Evolutionary conservation across 2,888 invertebrate genomes (phyloP).

Genomic region (Dendrolimus pini): DNA sequence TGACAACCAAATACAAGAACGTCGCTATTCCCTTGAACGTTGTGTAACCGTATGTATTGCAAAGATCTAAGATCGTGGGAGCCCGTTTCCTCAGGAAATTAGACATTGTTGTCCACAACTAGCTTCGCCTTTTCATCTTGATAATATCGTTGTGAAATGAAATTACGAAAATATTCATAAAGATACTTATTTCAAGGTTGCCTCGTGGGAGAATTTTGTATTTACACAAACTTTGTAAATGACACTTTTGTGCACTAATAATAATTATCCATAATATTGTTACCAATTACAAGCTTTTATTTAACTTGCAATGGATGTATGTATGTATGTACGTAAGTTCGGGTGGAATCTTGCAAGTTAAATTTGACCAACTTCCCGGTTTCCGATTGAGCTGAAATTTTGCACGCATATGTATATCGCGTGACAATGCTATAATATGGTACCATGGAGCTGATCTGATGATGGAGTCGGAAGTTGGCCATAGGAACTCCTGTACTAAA

Average conservation of each 20-base stretch:
- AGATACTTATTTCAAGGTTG: neutral
- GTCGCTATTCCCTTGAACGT: neutral
- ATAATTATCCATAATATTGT: too few relatives aligned
- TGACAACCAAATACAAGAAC: neutral
- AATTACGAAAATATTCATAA: neutral
- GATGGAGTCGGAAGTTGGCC: too few relatives aligned
- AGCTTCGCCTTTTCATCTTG: neutral
- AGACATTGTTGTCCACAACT: neutral
- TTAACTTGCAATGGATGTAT: too few relatives aligned
- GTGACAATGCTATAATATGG: too few relatives aligned
- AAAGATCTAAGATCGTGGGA: neutral
- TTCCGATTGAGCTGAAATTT: too few relatives aligned
- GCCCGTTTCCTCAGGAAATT: neutral
- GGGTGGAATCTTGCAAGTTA: too few relatives aligned
- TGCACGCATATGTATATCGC: too few relatives aligned
- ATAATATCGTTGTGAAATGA: neutral
- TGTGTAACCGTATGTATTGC: constrained; percentile 1
- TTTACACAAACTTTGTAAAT: neutral
- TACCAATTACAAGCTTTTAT: too few relatives aligned
- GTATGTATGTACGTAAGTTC: too few relatives aligned
- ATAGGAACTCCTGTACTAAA: too few relatives aligned
- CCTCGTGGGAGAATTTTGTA: neutral
- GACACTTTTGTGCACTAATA: neutral
- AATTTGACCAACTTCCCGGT: too few relatives aligned
- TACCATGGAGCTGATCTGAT: too few relatives aligned